Evolutionary conservation across 2,888 invertebrate species (phyloP), one percentile per base, ranked within the genome.

Genomic region (Thymelicus sylvestris): DNA sequence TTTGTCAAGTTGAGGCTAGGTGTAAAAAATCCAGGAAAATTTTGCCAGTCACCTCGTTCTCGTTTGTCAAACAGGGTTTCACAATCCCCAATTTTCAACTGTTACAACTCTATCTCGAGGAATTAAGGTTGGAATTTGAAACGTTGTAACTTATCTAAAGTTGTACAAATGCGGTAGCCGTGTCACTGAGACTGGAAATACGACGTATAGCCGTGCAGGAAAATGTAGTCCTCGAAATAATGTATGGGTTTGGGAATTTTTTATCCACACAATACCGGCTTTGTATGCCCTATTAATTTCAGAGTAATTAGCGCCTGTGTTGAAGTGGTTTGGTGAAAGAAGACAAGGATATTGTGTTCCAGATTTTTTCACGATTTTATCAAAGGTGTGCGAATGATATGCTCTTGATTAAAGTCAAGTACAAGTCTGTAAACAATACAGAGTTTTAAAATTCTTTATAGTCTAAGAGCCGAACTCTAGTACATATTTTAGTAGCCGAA

Each of bases 21-120:
- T 88, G 85, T 83, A 88, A 87, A 89, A 89, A 90, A 86, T 83
- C 80, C 82, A 80, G 84, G 82, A 87, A 87, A 88, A 88, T 89
- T 90, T 89, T 81, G 83, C 89, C 79, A 88, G 86, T 91, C 89
- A 90, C 88, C 86, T 86, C 86, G 81, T 82, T 83, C 86, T 89
- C 89, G 86, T 90, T 90, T 90, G 87, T 90, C 91, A 91, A 87
- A 87, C 84, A 86, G 83, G 83, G 83, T 81, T 80, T 75, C 74
- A 74, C 84, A 78, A 66, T 44, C 81, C 77, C 76, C 81, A 77
- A 78, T 63, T 59, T 71, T 66, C 19, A 19, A 62, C 44, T 44
- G 15, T 77, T 39, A 59, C 44, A 60, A 72, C 72, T 74, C 71
- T 80, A 79, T 77, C 12, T 7, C 38, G 15, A 61, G 0, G 41